A percentile compares a stretch with the other conserved stretches of the same genome.
Conservation (phyloP, 2,888 invertebrate species). For the Brenthis ino region DNA sequence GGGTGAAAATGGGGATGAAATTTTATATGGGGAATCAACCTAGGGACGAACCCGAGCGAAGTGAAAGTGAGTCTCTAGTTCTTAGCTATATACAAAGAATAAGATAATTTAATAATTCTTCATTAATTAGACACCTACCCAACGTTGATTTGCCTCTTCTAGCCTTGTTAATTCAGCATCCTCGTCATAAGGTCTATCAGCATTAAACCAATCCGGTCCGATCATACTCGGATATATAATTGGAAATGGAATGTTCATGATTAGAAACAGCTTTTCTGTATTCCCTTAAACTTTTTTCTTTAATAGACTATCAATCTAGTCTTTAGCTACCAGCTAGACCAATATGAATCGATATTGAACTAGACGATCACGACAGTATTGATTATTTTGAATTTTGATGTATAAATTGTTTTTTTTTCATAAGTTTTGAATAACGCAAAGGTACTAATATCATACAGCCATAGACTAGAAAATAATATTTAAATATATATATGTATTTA, state of each 20-base stretch:
- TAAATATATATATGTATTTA: too few relatives aligned
- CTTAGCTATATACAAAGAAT: neutral
- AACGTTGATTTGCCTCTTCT: constrained; percentile 34
- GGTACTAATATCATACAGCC: constrained; percentile 8
- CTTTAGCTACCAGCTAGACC: neutral
- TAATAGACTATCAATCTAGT: neutral
- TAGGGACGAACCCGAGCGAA: too few relatives aligned
- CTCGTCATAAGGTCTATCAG: constrained; percentile 37
- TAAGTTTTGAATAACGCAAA: neutral
- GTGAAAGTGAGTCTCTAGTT: too few relatives aligned
- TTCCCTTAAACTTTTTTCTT: neutral
- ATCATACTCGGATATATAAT: constrained; percentile 33
- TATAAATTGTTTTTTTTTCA: neutral
- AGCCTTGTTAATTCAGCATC: constrained; percentile 38
- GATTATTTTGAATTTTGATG: constrained; percentile 31
- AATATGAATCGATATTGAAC: neutral
- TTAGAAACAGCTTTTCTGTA: neutral
- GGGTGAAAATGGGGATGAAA: too few relatives aligned
- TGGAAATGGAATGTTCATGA: constrained; percentile 39
- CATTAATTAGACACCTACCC: constrained; percentile 27
- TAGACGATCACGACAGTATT: constrained; percentile 24
- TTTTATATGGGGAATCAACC: too few relatives aligned
- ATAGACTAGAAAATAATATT: neutral
- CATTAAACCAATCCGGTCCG: constrained; percentile 34
- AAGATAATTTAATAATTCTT: neutral